Evolutionary conservation across 2,888 invertebrate species (phyloP).

Genomic region (Steinernema hermaphroditum): DNA sequence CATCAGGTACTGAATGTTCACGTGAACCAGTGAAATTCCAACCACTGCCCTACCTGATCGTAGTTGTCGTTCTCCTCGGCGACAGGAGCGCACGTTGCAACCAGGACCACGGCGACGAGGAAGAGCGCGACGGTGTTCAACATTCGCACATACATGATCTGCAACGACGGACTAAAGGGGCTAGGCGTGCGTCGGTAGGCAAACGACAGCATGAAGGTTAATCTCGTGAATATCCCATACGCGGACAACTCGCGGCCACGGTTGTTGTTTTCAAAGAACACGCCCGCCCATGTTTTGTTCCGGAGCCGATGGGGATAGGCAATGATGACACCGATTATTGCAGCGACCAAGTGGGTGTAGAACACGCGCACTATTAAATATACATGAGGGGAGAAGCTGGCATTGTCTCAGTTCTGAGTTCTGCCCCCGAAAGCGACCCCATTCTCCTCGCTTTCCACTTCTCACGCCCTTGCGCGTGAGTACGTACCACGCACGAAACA

Average conservation of each 20-base stretch:
- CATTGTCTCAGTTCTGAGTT: neutral
- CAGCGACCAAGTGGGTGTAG: no score
- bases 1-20: neutral
- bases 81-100: neutral
- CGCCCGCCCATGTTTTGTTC: no score
- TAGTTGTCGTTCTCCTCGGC: neutral
- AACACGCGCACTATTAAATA: conserved; percentile 2
- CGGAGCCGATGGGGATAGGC: no score
- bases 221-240: no score
- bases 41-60: neutral
- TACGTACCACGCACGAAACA: no score
- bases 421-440: neutral
- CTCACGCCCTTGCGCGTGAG: neutral
- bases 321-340: no score
- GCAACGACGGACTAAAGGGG: neutral
- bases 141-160: conserved; percentile 29
- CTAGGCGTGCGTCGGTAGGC: no score
- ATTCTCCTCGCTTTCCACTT: neutral
- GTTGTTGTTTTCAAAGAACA: no score
- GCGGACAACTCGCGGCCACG: no score
- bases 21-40: no score
- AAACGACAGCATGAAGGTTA: no score
- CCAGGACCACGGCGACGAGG: conserved; percentile 9
- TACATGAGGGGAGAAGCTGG: conserved; percentile 6
- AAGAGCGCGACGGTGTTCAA: conserved; percentile 18